Conservation (phyloP, 2,113 vertebrate species). For the Zosterops lateralis region DNA sequence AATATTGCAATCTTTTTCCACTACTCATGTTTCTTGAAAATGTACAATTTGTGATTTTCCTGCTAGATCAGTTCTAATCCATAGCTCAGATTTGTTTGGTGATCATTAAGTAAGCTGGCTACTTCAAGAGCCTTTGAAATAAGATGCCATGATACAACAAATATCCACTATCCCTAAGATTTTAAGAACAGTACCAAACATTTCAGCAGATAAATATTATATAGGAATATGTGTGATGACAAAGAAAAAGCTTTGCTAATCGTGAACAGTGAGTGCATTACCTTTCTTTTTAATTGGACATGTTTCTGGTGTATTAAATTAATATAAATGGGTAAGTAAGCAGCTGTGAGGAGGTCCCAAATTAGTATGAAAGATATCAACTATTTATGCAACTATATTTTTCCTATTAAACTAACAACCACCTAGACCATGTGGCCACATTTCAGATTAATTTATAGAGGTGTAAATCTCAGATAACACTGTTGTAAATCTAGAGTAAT, state of each 20-base stretch:
- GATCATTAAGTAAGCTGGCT: not conserved
- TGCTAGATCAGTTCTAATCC: not conserved
- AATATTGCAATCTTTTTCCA: not conserved
- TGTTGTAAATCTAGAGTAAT: slow-evolving; percentile 39
- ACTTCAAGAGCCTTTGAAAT: not conserved
- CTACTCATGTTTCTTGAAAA: not conserved
- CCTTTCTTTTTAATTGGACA: not conserved
- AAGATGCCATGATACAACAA: not conserved
- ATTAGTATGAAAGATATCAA: slow-evolving; percentile 16
- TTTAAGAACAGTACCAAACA: not conserved
- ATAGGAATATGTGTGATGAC: not conserved
- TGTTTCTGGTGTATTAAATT: not conserved
- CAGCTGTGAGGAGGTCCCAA: not conserved
- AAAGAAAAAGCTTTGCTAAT: not conserved
- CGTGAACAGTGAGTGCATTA: not conserved
- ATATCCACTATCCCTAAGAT: not conserved
- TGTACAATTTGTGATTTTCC: not conserved
- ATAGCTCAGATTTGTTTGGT: not conserved
- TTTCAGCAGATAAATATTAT: not conserved
- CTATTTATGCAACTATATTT: slow-evolving; percentile 12
- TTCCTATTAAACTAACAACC: slow-evolving; percentile 30
- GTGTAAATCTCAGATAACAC: slow-evolving; percentile 49
- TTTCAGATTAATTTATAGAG: slow-evolving; percentile 35
- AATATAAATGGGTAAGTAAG: not conserved
- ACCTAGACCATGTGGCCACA: not conserved